These are phyloP conservation scores for Heliopora coerulea DNA, from an alignment of 92 coral and sea anemone species.

Conservation along the genomic window DNA sequence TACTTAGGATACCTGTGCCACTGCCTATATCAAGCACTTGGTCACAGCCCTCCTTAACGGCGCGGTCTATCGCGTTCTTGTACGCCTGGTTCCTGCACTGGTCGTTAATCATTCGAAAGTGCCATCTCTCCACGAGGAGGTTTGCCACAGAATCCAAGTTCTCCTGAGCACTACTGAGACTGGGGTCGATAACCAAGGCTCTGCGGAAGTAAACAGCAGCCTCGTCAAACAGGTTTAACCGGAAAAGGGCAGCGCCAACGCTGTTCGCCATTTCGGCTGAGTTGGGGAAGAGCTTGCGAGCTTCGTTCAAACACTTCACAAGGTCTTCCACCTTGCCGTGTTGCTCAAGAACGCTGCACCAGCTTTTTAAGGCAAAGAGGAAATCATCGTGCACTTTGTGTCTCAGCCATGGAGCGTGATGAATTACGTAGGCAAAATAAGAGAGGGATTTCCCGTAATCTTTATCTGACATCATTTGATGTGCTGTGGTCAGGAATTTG, in stretches of 20 bases:
- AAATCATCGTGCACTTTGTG: conserved; percentile 68
- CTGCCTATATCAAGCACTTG: conserved; percentile 91
- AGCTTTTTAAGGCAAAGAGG: conserved; percentile 66
- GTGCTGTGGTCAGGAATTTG: conserved; percentile 11
- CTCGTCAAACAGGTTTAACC: conserved; percentile 80
- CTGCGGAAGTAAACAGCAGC: conserved; percentile 79
- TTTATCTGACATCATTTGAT: conserved; percentile 28
- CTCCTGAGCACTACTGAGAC: conserved; percentile 65
- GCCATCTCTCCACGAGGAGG: conserved; percentile 95
- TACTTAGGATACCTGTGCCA: conserved; percentile 91
- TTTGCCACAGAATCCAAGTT: conserved; percentile 82
- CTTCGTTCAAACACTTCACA: conserved; percentile 77
- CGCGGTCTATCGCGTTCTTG: conserved; percentile 69
- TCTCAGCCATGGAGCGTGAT: conserved; percentile 63
- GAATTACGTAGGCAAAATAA: conserved; percentile 69
- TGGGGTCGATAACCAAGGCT: conserved; percentile 67
- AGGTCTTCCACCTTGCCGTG: conserved; percentile 74
- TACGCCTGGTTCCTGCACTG: conserved; percentile 78
- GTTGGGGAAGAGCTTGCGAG: conserved; percentile 66
- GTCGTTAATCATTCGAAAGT: conserved; percentile 95
- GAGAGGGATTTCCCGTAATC: conserved; percentile 82
- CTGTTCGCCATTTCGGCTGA: conserved; percentile 69
- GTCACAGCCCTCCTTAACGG: conserved; percentile 64
- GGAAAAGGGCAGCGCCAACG: conserved; percentile 73
- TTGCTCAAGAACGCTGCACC: conserved; percentile 65